Evolutionary conservation across 2,888 invertebrate genomes (phyloP).

Genomic region (Dryadula phaetusa): DNA sequence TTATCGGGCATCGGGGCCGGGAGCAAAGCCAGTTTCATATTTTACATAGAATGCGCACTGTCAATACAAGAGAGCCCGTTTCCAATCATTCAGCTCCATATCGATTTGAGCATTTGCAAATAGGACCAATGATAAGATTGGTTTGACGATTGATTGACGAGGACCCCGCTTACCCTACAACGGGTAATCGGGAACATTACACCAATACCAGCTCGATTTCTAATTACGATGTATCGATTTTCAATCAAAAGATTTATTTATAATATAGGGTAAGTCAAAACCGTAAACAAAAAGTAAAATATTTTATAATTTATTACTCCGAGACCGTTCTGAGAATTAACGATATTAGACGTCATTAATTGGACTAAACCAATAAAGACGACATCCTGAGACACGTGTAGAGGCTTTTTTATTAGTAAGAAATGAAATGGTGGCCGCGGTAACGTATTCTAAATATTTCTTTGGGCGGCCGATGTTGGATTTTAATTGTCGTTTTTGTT

Average conservation of each 20-base stretch:
- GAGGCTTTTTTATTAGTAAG: slow-evolving; percentile 56
- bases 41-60: slow-evolving; percentile 82
- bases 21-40: slow-evolving; percentile 72
- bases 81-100: slow-evolving; percentile 76
- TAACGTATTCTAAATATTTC: slow-evolving; percentile 80
- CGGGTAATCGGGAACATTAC: background rate
- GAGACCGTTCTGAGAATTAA: slow-evolving; percentile 68
- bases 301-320: slow-evolving; percentile 66
- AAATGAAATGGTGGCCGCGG: slow-evolving; percentile 51
- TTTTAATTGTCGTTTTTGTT: slow-evolving; percentile 83
- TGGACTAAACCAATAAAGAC: slow-evolving; percentile 82
- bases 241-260: slow-evolving; percentile 32
- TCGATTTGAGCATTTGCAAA: slow-evolving; percentile 74
- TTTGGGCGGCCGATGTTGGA: slow-evolving; percentile 66
- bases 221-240: slow-evolving; percentile 21
- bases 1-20: slow-evolving; percentile 47
- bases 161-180: background rate
- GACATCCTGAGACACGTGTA: slow-evolving; percentile 78
- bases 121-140: slow-evolving; percentile 66
- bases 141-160: slow-evolving; percentile 46
- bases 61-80: slow-evolving; percentile 69
- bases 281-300: slow-evolving; percentile 42
- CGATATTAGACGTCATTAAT: slow-evolving; percentile 76
- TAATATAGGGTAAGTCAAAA: slow-evolving; percentile 30
- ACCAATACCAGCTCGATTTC: slow-evolving; percentile 1